phyloP scores from a whole-genome alignment of 2,797 vertebrate species.

The Lithobates sylvaticus region DNA sequence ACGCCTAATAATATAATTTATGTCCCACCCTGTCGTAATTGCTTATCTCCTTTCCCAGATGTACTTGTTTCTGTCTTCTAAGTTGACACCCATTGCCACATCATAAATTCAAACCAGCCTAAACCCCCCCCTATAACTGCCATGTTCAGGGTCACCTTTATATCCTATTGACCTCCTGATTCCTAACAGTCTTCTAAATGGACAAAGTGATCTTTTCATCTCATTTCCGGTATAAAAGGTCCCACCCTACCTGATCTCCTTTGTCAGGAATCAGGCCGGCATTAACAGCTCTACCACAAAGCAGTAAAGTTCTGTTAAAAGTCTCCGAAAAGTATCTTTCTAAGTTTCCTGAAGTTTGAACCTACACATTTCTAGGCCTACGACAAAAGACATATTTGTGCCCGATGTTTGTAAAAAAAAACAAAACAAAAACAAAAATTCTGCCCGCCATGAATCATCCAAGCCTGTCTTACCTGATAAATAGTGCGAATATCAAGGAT shows the following conservation, averaged over 20 bases:
- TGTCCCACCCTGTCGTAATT: not conserved
- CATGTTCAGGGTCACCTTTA: conserved; percentile 1
- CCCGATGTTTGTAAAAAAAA: not conserved
- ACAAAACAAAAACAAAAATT: not conserved
- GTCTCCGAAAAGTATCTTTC: not conserved
- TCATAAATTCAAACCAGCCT: not conserved
- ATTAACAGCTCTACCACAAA: not conserved
- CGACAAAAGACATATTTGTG: not conserved
- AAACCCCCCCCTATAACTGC: not conserved
- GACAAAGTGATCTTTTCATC: not conserved
- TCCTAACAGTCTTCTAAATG: too few species aligned
- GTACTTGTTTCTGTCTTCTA: not conserved
- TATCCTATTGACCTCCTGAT: not conserved
- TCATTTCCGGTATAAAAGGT: not conserved
- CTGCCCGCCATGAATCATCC: not conserved
- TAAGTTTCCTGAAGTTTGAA: not conserved
- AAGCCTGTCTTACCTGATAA: conserved; percentile 59
- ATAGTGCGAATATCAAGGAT: conserved; percentile 62
- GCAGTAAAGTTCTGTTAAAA: not conserved
- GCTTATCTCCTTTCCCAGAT: not conserved
- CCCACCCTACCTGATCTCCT: not conserved
- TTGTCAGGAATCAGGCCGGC: not conserved
- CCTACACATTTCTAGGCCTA: not conserved
- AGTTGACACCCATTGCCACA: too few species aligned
- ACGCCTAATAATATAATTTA: not conserved